Evolutionary conservation across 2,888 invertebrate species (phyloP).

Genomic region (Desoria tigrina): DNA sequence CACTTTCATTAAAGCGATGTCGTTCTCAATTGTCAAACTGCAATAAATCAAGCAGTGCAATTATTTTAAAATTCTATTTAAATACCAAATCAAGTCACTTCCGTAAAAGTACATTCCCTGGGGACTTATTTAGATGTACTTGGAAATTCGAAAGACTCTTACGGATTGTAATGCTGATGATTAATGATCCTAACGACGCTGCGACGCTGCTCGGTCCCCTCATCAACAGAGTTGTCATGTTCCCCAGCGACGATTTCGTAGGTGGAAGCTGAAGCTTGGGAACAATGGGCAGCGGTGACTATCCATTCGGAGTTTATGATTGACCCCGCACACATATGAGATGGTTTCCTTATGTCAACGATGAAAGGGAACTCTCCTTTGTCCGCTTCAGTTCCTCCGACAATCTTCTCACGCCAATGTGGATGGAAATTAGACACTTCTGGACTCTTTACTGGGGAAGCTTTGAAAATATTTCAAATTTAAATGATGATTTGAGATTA

Average conservation of each 20-base stretch:
- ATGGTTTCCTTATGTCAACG: slow-evolving; percentile 24
- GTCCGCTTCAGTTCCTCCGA: slow-evolving; percentile 30
- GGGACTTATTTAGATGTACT: neutral
- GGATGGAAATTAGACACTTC: no score
- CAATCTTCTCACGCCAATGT: slow-evolving; percentile 17
- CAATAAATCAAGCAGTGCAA: no score
- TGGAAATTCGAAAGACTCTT: no score
- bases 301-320: slow-evolving; percentile 35
- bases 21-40: slow-evolving; percentile 32
- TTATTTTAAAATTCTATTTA: no score
- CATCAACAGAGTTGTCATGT: slow-evolving; percentile 22
- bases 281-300: slow-evolving; percentile 41
- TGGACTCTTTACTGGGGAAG: no score
- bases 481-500: no score
- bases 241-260: slow-evolving; percentile 38
- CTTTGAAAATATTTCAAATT: no score
- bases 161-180: slow-evolving; percentile 35
- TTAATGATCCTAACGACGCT: slow-evolving; percentile 22
- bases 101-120: neutral
- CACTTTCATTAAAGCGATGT: slow-evolving; percentile 50
- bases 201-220: slow-evolving; percentile 39
- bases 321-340: slow-evolving; percentile 36
- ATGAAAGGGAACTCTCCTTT: slow-evolving; percentile 32
- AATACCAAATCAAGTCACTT: no score
- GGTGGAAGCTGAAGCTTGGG: slow-evolving; percentile 1